Base-by-base conservation (phyloP, 2,113 vertebrate species). In the Cairina moschata region DNA sequence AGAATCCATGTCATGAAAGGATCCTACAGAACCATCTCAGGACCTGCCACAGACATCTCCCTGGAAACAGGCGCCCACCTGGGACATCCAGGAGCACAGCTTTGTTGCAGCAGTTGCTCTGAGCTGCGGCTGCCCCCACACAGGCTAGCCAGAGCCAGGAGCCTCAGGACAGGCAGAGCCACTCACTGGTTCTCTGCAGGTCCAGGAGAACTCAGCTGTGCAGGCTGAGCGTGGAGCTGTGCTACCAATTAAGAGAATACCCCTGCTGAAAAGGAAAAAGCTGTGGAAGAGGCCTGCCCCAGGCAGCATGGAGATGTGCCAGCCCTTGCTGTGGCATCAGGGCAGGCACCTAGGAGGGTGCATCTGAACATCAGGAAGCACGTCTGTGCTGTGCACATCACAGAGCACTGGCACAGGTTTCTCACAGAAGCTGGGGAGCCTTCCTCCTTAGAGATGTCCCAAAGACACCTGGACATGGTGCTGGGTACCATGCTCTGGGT, bases 221-320 rank as follows among this genome's bases (percentile, higher is more conserved):
- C 46, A 17, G 72, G 46, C 11, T 32, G 44, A 69, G 44, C 52
- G 6, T 0, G 0, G 29, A 10, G 2, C 36, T 13, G 2, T 16
- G 0, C 38, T 36, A 17, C 62, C 28, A 31, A 6, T 17, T 28
- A 84, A 29, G 14, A 71, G 40, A 44, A 42, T 1, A 22, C 20
- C 36, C 77, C 62, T 74, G 77, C 21, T 9, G 1, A 20, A 40
- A 55, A 36, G 31, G 50, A 42, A 36, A 46, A 50, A 31, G 52
- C 28, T 8, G 29, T 16, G 12, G 34, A 74, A 50, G 34, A 29
- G 65, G 17, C 4, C 22, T 18, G 3, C 9, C 26, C 13, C 60
- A 12, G 32, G 48, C 48, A 82, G 32, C 29, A 11, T 0, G 48
- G 66, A 29, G 11, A 10, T 10, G 13, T 38, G 22, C 20, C 71